These are phyloP conservation scores for Serilophus lunatus DNA, from an alignment of 2,113 vertebrate genomes.

Conservation along the genomic window DNA sequence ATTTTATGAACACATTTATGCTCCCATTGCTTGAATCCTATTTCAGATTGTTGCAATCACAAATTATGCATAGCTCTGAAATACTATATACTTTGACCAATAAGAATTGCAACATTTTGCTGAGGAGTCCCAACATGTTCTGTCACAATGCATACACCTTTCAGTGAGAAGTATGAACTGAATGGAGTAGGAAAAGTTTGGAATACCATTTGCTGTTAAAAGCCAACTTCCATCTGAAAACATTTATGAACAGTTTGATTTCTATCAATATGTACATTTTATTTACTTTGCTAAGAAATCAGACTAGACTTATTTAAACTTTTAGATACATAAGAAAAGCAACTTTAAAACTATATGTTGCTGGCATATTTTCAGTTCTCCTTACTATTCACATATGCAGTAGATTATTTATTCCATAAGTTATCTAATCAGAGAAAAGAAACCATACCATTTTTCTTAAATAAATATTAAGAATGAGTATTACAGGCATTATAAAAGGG, in stretches of 20 bases:
- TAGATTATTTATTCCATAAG: background rate
- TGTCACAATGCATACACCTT: background rate
- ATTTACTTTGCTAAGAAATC: background rate
- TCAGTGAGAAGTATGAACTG: background rate
- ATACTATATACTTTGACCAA: conserved; percentile 1
- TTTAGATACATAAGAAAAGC: background rate
- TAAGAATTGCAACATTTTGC: conserved; percentile 12
- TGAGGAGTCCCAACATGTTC: conserved; percentile 22
- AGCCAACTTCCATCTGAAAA: background rate
- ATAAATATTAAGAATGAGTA: background rate
- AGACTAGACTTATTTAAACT: background rate
- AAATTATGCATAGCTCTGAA: conserved; percentile 31
- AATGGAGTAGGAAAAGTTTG: background rate
- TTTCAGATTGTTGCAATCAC: conserved; percentile 34
- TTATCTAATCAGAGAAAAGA: background rate
- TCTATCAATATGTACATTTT: background rate
- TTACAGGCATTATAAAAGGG: background rate
- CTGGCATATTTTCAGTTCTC: background rate
- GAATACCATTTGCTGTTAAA: background rate
- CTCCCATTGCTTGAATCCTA: background rate
- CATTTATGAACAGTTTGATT: background rate
- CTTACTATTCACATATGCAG: background rate
- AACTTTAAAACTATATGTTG: background rate
- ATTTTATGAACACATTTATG: background rate
- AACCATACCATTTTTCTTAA: background rate